Conservation (phyloP, 2,113 vertebrate genomes). For the Grammomys dolichurus region DNA sequence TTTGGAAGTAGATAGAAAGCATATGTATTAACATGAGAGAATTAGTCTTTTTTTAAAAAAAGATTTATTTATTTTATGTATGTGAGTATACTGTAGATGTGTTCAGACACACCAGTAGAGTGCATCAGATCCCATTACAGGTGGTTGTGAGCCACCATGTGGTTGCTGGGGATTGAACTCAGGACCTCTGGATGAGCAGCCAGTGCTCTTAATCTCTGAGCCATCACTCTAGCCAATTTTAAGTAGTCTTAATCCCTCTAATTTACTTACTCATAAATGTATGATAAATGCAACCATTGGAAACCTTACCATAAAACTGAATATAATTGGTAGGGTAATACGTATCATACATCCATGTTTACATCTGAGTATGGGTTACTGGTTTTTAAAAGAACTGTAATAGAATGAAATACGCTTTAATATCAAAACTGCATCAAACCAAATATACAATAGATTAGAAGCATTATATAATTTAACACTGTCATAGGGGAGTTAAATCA, state of each 20-base stretch:
- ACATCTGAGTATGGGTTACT: background rate
- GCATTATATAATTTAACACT: background rate
- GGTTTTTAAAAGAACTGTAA: constrained; percentile 38
- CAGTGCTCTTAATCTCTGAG: too few species aligned
- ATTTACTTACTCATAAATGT: background rate
- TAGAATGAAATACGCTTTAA: constrained; percentile 38
- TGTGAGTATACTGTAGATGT: too few species aligned
- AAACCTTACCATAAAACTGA: background rate
- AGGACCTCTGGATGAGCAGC: too few species aligned
- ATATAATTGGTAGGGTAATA: background rate
- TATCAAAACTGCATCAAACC: background rate
- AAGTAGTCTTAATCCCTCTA: constrained; percentile 24
- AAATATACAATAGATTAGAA: background rate
- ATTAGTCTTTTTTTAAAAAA: background rate
- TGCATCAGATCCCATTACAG: too few species aligned
- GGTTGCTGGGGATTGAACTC: too few species aligned
- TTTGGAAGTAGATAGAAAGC: background rate
- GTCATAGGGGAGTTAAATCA: background rate
- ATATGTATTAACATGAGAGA: background rate
- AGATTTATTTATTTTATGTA: too few species aligned
- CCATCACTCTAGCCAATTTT: background rate
- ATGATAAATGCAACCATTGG: constrained; percentile 1
- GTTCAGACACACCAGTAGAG: too few species aligned
- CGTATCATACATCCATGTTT: background rate
- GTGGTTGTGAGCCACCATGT: too few species aligned